These are phyloP conservation scores for Dendroctonus valens DNA, from an alignment of 1,140 invertebrate species.

Conservation along the genomic window DNA sequence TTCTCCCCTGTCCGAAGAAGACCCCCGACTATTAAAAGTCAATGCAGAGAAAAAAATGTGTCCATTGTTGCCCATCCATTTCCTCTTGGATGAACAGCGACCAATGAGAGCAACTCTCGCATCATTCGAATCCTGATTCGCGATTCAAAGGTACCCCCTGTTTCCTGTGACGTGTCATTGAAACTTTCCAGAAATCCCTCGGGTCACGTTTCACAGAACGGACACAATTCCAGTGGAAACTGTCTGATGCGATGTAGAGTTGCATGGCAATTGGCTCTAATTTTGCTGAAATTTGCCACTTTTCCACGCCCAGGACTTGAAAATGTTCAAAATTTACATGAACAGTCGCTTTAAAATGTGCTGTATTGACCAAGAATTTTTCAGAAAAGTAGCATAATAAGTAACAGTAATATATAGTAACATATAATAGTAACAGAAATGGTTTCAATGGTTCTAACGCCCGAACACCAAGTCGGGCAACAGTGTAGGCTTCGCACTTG, in stretches of 20 bases:
- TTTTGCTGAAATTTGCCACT: not conserved
- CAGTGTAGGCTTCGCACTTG: no score
- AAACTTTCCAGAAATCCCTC: conserved; percentile 9
- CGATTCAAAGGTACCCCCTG: conserved; percentile 2
- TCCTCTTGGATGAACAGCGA: not conserved
- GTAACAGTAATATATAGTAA: no score
- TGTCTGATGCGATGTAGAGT: not conserved
- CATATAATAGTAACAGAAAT: no score
- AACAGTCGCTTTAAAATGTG: no score
- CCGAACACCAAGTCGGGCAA: no score
- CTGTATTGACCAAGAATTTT: no score
- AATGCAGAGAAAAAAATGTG: not conserved
- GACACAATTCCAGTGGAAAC: conserved; percentile 15
- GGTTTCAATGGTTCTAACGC: no score
- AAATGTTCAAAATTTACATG: no score
- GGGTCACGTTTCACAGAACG: conserved; percentile 16
- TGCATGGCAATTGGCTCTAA: conserved; percentile 9
- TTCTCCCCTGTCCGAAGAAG: not conserved
- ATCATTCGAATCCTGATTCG: conserved; percentile 1
- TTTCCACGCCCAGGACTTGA: no score
- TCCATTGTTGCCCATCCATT: not conserved
- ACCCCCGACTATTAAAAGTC: not conserved
- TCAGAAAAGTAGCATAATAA: no score
- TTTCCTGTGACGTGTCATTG: conserved; percentile 8
- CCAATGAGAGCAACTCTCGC: not conserved